Conservation (phyloP, 2,113 vertebrate genomes). For the Grantiella picta region DNA sequence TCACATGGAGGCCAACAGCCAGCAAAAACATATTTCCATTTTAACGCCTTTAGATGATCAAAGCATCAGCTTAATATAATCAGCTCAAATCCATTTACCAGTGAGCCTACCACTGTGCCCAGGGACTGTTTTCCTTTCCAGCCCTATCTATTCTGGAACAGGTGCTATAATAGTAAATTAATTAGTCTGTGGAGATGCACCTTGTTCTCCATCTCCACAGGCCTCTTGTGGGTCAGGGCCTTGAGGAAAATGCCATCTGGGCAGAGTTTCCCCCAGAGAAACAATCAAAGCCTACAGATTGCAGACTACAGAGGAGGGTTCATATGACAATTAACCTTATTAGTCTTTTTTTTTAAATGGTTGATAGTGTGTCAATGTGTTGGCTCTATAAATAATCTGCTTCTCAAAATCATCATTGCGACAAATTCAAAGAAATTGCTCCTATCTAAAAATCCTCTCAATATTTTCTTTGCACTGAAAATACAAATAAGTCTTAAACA, state of each 20-base stretch:
- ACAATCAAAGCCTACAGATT: conserved; percentile 83
- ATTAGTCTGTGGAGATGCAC: conserved; percentile 97
- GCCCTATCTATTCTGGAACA: conserved; percentile 98
- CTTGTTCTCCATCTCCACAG: conserved; percentile 91
- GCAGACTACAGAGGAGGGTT: conserved; percentile 88
- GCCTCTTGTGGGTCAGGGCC: conserved; percentile 89
- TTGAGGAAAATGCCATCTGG: conserved; percentile 97
- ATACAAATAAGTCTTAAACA: not conserved
- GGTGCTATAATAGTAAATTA: conserved; percentile 99
- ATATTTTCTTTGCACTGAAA: not conserved
- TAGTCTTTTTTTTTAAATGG: conserved; percentile 78
- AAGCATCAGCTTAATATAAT: conserved; percentile 99
- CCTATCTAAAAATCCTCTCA: conserved; percentile 31
- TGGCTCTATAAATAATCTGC: conserved; percentile 76
- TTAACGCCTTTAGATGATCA: conserved; percentile 97
- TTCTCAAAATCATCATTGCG: conserved; percentile 60
- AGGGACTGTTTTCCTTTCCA: conserved; percentile 82
- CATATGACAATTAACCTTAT: conserved; percentile 99
- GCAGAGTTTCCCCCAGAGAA: conserved; percentile 86
- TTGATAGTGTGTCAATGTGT: conserved; percentile 78
- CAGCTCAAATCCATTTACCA: conserved; percentile 98
- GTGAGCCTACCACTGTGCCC: conserved; percentile 80
- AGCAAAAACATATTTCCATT: conserved; percentile 96
- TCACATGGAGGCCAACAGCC: conserved; percentile 77
- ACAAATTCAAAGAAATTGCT: conserved; percentile 35